Percentiles rank a stretch among this genome's conserved stretches.
phyloP scores from a whole-genome alignment of 30 jellyfish, hydroid and myxozoan genomes.

The Turritopsis dohrnii region DNA sequence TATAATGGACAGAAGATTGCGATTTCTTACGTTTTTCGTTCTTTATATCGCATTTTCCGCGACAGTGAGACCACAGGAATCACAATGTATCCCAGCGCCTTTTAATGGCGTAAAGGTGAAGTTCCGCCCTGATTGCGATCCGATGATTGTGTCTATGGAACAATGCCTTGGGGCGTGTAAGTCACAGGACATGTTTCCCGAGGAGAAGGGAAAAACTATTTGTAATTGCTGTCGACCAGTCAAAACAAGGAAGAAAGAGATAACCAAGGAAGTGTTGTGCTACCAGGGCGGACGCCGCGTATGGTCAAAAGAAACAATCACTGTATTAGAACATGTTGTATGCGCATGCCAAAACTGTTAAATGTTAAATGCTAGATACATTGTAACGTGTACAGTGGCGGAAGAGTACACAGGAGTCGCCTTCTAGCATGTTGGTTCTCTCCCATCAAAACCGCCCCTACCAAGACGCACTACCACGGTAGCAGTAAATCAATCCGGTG shows the following conservation, averaged over 20 bases:
- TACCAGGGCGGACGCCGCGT: slow-evolving; percentile 13
- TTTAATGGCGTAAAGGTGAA: slow-evolving; percentile 11
- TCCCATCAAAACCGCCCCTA: too few relatives aligned
- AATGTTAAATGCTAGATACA: too few relatives aligned
- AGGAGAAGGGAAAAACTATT: slow-evolving; percentile 8
- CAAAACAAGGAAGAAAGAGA: neutral
- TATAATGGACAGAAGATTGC: neutral
- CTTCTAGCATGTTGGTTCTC: too few relatives aligned
- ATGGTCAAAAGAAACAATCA: neutral
- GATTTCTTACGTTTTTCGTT: neutral
- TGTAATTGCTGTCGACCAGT: slow-evolving; percentile 29
- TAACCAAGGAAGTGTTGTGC: neutral
- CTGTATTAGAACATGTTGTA: slow-evolving; percentile 7
- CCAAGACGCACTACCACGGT: too few relatives aligned
- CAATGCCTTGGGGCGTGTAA: slow-evolving; percentile 30
- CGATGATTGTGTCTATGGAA: slow-evolving; percentile 1
- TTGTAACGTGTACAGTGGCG: too few relatives aligned
- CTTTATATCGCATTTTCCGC: slow-evolving; percentile 4
- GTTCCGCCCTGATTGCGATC: neutral
- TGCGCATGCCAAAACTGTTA: slow-evolving; percentile 22
- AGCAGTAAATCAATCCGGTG: neutral
- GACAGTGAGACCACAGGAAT: slow-evolving; percentile 9
- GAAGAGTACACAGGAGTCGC: neutral
- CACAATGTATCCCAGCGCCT: neutral
- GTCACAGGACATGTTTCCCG: slow-evolving; percentile 17